phyloP scores from a whole-genome alignment of 2,113 vertebrate genomes.

The Orientallactaga bullata region DNA sequence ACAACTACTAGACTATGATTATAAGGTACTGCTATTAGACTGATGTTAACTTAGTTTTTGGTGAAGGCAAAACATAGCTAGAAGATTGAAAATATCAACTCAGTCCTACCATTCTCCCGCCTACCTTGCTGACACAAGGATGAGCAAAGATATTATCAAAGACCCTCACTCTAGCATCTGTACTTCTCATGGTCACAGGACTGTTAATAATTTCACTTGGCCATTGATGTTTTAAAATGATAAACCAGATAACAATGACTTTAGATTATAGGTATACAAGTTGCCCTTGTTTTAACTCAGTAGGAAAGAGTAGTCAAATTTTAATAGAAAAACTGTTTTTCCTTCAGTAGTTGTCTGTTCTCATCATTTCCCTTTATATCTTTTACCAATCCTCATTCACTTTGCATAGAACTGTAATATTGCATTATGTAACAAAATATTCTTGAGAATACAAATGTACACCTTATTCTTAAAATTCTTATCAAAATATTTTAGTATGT shows the following conservation, averaged over 20 bases:
- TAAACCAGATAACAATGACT: too few relatives aligned
- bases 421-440: constrained; percentile 26
- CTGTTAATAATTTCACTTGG: too few relatives aligned
- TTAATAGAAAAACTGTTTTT: constrained; percentile 30
- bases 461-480: neutral
- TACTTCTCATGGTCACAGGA: neutral
- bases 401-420: neutral
- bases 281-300: neutral
- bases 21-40: neutral
- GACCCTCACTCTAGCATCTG: neutral
- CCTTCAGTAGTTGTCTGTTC: neutral
- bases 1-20: neutral
- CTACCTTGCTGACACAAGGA: neutral
- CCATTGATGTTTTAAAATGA: too few relatives aligned
- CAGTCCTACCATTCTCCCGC: accelerated
- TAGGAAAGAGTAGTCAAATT: neutral
- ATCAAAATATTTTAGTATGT: neutral
- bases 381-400: neutral
- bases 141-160: neutral
- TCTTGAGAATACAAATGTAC: neutral
- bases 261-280: too few relatives aligned
- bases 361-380: neutral
- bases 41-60: neutral
- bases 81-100: neutral
- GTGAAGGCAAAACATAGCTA: neutral